Conservation (phyloP, 2,888 invertebrate species). For the Lithophane ornitopus region DNA sequence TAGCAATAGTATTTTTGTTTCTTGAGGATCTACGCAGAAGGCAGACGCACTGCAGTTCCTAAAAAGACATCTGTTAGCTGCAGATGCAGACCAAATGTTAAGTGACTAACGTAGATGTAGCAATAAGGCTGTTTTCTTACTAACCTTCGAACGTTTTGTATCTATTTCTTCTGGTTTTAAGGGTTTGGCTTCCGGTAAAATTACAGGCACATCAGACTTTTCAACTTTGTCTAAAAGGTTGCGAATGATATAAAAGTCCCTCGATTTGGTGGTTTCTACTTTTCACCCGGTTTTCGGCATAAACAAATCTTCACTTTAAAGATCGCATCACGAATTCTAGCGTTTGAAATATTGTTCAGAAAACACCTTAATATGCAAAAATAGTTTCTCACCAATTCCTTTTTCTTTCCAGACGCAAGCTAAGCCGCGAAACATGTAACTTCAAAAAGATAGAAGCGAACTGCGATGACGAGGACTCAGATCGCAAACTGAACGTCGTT, state of each 20-base stretch:
- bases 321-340: neutral
- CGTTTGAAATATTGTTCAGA: slow-evolving; percentile 2
- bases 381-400: neutral
- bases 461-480: slow-evolving; percentile 79
- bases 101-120: slow-evolving; percentile 18
- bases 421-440: slow-evolving; percentile 88
- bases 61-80: slow-evolving; percentile 10
- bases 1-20: slow-evolving; percentile 27
- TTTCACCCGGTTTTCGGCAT: neutral
- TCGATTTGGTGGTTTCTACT: neutral
- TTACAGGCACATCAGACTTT: neutral
- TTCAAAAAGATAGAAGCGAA: slow-evolving; percentile 87
- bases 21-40: slow-evolving; percentile 27
- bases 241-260: neutral
- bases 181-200: neutral
- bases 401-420: slow-evolving; percentile 81
- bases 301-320: neutral
- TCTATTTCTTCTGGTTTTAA: neutral
- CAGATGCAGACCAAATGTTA: slow-evolving; percentile 10
- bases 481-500: slow-evolving; percentile 89
- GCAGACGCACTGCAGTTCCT: slow-evolving; percentile 11
- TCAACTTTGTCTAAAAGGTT: neutral
- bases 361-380: neutral
- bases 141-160: neutral
- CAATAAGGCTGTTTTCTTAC: neutral